Evolutionary conservation across 2,113 vertebrate species (phyloP), one percentile per base, ranked within the genome.

Genomic region (Rhinopomastus cyanomelas): DNA sequence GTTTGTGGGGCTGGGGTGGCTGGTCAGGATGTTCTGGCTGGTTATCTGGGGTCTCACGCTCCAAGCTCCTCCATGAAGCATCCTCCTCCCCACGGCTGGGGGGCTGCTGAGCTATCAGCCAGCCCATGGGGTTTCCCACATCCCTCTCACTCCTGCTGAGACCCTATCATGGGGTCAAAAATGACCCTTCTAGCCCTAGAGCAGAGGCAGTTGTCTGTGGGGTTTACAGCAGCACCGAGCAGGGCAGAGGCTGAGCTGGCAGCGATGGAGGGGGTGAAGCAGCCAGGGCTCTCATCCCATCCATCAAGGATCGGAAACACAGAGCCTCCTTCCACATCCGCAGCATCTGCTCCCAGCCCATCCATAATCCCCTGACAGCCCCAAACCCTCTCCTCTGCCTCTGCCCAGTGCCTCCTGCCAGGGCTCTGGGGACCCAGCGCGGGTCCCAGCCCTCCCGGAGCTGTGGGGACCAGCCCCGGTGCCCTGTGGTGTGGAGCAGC

Each of bases 21-120:
- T 4, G 1, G 7, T n/a, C 36, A n/a, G n/a, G n/a, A n/a, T n/a
- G n/a, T n/a, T n/a, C n/a, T 15, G n/a, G 5, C 6, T 3, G 5
- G 16, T 51, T 57, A n/a, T 39, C 23, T 0, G 1, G 16, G 71
- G 42, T 29, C 29, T 16, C 60, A 11, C 0, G 0, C 8, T 60
- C 36, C 74, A 64, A n/a, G 65, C 23, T 25, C 22, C 30, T 61
- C 15, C 36, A 3, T 0, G 8, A 17, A 75, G 32, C 52, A 27
- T 44, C 59, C 23, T 64, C n/a, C 14, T 36, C 19, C 12, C 2
- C 1, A 0, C 1, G 26, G 26, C 36, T 4, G 0, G 51, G 66
- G 32, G 46, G n/a, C 52, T 44, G 30, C 49, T 1, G 5, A 56
- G n/a, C 34, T 12, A 1, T 9, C 84, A 42, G 16, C 48, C 26